Base-by-base conservation (phyloP, 53 echinoderm and acorn worm species). In the Hippasteria phrygiana region DNA sequence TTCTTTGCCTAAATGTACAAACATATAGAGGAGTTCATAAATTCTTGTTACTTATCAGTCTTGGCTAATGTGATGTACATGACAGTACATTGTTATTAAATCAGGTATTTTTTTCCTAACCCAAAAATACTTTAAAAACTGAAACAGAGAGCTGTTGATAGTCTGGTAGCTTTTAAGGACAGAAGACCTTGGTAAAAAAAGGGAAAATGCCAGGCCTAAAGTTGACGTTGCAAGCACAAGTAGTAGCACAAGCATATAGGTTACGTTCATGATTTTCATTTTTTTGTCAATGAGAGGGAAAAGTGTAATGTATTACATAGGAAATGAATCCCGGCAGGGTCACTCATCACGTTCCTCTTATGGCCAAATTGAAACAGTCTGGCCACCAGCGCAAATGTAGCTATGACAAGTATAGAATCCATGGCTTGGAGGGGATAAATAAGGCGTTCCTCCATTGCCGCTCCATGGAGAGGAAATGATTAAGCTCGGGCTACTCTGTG, bases 341-440 rank as follows among this genome's bases (percentile, higher is more conserved):
- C 78, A 62, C 78, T 78, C 78, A 78, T 2, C 59, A 78, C 35
- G 73, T 37, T 10, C 6, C 54, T 34, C 33, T 34, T 53, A 33
- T 29, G 51, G 37, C 51, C 36, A 77, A 77, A 77, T 77, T 77
- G 77, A 1, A 77, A 77, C 77, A 77, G 54, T 36, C 33, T 53
- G 54, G 33, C 77, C 77, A 33, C 34, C 20, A 34, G 35, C 34
- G 38, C 22, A 38, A 55, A 78, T 38, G 35, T 55, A 59, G 59
- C 55, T 59, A 55, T 78, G 78, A 78, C 78, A 78, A 40, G 78
- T 78, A 55, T 59, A 55, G 78, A 78, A 55, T 35, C 51, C 77
- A 53, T 26, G 45, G 35, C 33, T n/a, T 9, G 77, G 11, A 7
- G 35, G 47, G 35, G 67, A 29, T 33, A 66, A 66, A 36, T 34